A percentile compares a stretch with the other conserved stretches of the same genome.
Evolutionary conservation across 1,140 invertebrate species (phyloP).

Genomic region (Drosophila aff.): DNA sequence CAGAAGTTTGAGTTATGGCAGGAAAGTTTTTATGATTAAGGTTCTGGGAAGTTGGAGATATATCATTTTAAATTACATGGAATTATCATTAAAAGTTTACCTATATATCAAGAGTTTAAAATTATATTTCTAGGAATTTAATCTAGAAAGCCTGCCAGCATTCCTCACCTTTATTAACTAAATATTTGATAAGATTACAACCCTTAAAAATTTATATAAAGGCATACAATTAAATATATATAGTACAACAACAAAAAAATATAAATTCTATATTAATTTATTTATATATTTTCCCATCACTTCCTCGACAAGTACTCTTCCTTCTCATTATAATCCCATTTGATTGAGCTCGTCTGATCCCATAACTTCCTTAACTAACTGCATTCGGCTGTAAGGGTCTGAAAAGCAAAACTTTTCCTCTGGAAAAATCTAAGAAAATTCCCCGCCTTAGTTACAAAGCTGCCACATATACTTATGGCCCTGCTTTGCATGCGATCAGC

Average conservation of each 20-base stretch:
- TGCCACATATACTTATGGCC: conserved; percentile 25
- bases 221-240: too few relatives aligned
- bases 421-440: conserved; percentile 33
- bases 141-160: too few relatives aligned
- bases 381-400: conserved; percentile 10
- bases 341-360: background rate
- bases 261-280: background rate
- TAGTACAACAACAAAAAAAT: too few relatives aligned
- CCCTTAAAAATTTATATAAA: too few relatives aligned
- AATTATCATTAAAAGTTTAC: too few relatives aligned
- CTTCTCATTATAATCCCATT: conserved; percentile 16
- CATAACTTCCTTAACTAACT: conserved; percentile 24
- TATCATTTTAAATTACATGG: background rate
- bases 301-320: background rate
- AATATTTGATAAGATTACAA: too few relatives aligned
- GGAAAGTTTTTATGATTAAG: background rate
- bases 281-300: background rate
- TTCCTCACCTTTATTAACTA: too few relatives aligned
- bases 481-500: conserved; percentile 52
- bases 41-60: background rate
- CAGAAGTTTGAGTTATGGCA: conserved; percentile 6
- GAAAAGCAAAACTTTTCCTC: conserved; percentile 19
- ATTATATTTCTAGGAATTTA: too few relatives aligned
- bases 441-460: conserved; percentile 48
- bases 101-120: too few relatives aligned